Evolutionary conservation across 2,888 invertebrate species (phyloP), one percentile per base, ranked within the genome.

Genomic region (Brachypterus glaber): DNA sequence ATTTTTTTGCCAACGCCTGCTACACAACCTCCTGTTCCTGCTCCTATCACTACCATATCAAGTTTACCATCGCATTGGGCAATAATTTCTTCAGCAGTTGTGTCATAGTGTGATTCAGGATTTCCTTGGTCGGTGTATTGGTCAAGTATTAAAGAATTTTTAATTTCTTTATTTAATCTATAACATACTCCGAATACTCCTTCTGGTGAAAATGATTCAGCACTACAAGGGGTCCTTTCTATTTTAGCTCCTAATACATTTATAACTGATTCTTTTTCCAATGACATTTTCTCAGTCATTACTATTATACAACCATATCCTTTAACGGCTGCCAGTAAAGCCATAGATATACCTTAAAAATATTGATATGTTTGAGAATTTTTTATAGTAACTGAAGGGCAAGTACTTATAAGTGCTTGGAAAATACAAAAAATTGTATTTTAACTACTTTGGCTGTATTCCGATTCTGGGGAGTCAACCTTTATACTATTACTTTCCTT

Each of bases 281-380:
- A 84, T 15, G 95, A 95, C 96, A 98, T 98, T 70, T 97, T 97
- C 62, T 93, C 90, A 1, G 97, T 95, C 82, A 98, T 85, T 0
- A 96, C 92, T 59, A 98, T 95, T 36, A 97, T 82, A 65, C 96
- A 96, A 49, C 83, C 80, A 68, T 97, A 98, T 4, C 65, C 85
- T 60, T 79, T 82, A 3, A 93, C 89, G 29, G 95, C 93, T 42
- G 90, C 79, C 31, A 88, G 91, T 63, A 97, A 74, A 0, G 97
- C 96, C 44, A 98, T 65, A 7, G 97, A 97, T 62, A 97, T 92
- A n/a, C n/a, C n/a, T n/a, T n/a, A n/a, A n/a, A n/a, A n/a, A n/a
- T n/a, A n/a, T n/a, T n/a, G n/a, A n/a, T n/a, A n/a, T n/a, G n/a
- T n/a, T n/a, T n/a, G n/a, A n/a, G n/a, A n/a, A n/a, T n/a, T n/a